Base-by-base conservation (phyloP, 1,140 invertebrate species). In the Eciton burchellii region DNA sequence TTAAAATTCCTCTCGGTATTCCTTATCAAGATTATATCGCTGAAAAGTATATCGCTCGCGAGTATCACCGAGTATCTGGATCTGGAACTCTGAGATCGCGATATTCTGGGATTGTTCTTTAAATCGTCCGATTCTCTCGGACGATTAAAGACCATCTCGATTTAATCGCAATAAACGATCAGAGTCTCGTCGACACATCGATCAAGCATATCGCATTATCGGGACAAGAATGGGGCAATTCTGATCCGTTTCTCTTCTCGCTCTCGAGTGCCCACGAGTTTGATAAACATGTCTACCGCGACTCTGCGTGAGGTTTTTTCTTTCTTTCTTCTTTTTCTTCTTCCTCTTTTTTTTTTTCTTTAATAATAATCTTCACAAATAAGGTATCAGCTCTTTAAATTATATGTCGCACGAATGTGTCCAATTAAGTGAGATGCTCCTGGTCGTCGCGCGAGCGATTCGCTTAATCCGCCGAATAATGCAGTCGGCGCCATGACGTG, bases 161-260 rank as follows among this genome's bases (percentile, higher is more conserved):
- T 43, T 29, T 12, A 57, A 79, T 70, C 49, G 26, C n/a, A 21
- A 12, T 76, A 63, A 68, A 56, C 35, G 49, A 68, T 79, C 49
- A 57, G 68, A 70, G 21, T 56, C n/a, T n/a, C 56, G 63, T 79
- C 74, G n/a, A 77, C 54, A 24, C 59, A 65, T 77, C 73, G 21
- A 41, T 63, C 73, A 52, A 14, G 52, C n/a, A n/a, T 76, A 63
- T 76, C 16, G 21, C n/a, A 68, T 79, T 45, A 79, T 29, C 43
- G 62, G 41, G 41, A 70, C 49, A n/a, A 68, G 41, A 70, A 29
- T 57, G 74, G n/a, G n/a, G 45, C 63, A 76, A 29, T 35, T 35
- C n/a, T 43, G 26, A 65, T 57, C 45, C 24, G 21, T 56, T 35
- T 1, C 47, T 60, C 16, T 24, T 62, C 63, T 29, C 52, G 68